Evolutionary conservation across 2,113 vertebrate species (phyloP).

Genomic region (Cynopterus brachyotis): DNA sequence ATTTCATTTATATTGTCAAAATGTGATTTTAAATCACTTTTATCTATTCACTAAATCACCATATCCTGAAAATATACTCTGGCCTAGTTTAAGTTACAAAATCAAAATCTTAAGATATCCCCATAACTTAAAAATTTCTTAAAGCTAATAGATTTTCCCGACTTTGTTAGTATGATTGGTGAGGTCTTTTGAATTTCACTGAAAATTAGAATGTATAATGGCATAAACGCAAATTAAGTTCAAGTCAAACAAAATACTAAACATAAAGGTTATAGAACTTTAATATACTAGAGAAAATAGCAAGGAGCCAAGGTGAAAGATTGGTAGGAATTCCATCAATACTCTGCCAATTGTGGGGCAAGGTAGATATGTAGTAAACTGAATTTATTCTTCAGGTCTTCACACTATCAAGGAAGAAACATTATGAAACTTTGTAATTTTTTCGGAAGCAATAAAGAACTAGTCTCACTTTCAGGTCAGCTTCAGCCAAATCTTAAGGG

Average conservation of each 20-base stretch:
- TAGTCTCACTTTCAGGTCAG: slow-evolving; percentile 61
- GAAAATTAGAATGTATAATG: slow-evolving; percentile 44
- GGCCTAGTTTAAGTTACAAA: slow-evolving; percentile 16
- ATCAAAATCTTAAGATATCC: background rate
- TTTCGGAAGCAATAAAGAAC: slow-evolving; percentile 51
- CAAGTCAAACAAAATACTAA: slow-evolving; percentile 57
- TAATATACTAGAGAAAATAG: slow-evolving; percentile 65
- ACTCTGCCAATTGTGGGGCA: slow-evolving; percentile 78
- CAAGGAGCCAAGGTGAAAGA: slow-evolving; percentile 63
- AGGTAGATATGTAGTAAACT: slow-evolving; percentile 56
- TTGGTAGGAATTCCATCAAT: slow-evolving; percentile 68
- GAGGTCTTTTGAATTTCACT: slow-evolving; percentile 44
- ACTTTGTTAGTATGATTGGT: slow-evolving; percentile 13
- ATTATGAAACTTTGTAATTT: slow-evolving; percentile 43
- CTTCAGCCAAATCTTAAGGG: slow-evolving; percentile 56
- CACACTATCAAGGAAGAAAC: slow-evolving; percentile 24
- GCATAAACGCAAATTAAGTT: slow-evolving; percentile 56
- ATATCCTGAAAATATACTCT: slow-evolving; percentile 9
- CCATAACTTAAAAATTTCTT: background rate
- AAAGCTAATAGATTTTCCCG: background rate
- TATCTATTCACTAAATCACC: slow-evolving; percentile 16
- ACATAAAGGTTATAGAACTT: slow-evolving; percentile 55
- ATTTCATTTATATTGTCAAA: background rate
- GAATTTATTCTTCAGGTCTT: slow-evolving; percentile 42
- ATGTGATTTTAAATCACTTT: slow-evolving; percentile 25